Percentiles rank a stretch among this genome's conserved stretches.
phyloP scores from a whole-genome alignment of 2,888 invertebrate species.

The Tricholauxania praeusta region DNA sequence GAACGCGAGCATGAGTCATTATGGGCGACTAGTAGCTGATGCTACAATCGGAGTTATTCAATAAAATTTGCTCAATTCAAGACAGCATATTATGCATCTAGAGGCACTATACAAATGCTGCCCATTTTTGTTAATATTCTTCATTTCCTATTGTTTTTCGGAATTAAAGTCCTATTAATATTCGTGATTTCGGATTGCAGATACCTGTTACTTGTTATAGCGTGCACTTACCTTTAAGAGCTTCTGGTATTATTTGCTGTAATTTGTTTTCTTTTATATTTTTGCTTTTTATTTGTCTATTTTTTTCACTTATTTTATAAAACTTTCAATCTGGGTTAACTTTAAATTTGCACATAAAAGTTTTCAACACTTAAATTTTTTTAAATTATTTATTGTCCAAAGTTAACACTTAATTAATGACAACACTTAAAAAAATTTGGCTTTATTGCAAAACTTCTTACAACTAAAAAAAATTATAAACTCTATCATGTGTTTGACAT shows the following conservation, averaged over 20 bases:
- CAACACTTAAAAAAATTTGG: slow-evolving; percentile 46
- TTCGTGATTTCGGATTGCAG: neutral
- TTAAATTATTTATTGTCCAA: slow-evolving; percentile 40
- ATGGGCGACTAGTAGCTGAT: no score
- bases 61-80: slow-evolving; percentile 24
- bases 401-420: slow-evolving; percentile 39
- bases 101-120: neutral
- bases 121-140: neutral
- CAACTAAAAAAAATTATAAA: slow-evolving; percentile 40
- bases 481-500: slow-evolving; percentile 40
- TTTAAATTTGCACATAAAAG: slow-evolving; percentile 39
- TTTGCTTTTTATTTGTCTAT: slow-evolving; percentile 36
- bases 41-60: neutral
- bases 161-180: slow-evolving; percentile 18
- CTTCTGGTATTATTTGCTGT: slow-evolving; percentile 11
- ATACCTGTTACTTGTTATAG: no score
- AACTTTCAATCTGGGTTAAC: neutral
- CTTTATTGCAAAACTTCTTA: slow-evolving; percentile 42
- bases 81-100: neutral
- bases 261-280: slow-evolving; percentile 17
- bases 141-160: slow-evolving; percentile 14
- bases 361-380: slow-evolving; percentile 40
- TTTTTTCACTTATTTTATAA: slow-evolving; percentile 34
- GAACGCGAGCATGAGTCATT: neutral
- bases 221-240: neutral